phyloP scores from a whole-genome alignment of 2,888 invertebrate species.

The Disparrhopalites patrizii region DNA sequence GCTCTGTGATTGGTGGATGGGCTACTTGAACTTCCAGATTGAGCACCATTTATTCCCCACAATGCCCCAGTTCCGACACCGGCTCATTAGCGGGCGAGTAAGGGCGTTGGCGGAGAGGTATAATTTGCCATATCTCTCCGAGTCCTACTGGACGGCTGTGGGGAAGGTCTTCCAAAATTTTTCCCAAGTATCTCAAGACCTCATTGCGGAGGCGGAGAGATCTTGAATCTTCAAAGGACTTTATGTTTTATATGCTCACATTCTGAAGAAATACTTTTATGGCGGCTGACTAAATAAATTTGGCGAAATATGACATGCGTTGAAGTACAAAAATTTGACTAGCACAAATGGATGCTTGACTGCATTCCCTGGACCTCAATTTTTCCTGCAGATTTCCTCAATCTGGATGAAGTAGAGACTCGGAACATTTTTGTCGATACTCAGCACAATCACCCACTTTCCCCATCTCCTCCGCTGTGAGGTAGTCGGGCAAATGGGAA shows the following conservation, averaged over 20 bases:
- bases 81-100: slow-evolving; percentile 5
- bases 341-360: no score
- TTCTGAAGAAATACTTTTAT: no score
- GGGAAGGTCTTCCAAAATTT: slow-evolving; percentile 15
- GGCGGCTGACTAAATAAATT: no score
- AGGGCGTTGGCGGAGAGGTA: slow-evolving; percentile 15
- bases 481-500: slow-evolving; percentile 42
- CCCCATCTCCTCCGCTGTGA: slow-evolving; percentile 41
- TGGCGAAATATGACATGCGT: no score
- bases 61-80: slow-evolving; percentile 26
- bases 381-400: no score
- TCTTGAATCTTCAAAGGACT: no score
- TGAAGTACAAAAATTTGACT: no score
- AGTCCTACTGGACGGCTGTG: slow-evolving; percentile 9
- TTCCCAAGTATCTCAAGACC: slow-evolving; percentile 18
- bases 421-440: slow-evolving; percentile 14
- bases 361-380: no score
- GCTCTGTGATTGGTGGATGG: slow-evolving; percentile 25
- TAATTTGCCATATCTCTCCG: slow-evolving; percentile 14
- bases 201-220: no score
- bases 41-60: slow-evolving; percentile 30
- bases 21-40: slow-evolving; percentile 30
- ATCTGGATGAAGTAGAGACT: slow-evolving; percentile 20
- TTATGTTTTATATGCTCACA: no score
- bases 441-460: slow-evolving; percentile 15